phyloP scores from a whole-genome alignment of 2,888 invertebrate genomes.

The Heliconius hortense region DNA sequence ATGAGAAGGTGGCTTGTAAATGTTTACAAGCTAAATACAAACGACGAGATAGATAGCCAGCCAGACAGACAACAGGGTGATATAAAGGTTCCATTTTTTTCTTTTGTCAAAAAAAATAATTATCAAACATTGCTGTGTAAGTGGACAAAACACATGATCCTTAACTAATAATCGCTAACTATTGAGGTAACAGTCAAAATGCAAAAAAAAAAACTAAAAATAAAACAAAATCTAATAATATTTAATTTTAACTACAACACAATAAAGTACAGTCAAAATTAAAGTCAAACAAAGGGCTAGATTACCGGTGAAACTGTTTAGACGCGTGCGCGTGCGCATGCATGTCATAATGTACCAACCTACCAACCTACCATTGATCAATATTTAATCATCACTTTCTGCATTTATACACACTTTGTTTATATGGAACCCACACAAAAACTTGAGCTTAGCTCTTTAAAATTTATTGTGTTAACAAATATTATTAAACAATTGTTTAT shows the following conservation, averaged over 20 bases:
- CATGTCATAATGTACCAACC: slow-evolving; percentile 30
- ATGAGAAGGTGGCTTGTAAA: neutral
- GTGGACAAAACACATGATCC: too few species aligned
- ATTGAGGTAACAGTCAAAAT: neutral
- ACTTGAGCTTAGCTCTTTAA: neutral
- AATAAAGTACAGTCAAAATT: slow-evolving; percentile 34
- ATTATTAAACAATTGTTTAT: too few species aligned
- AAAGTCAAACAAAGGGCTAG: slow-evolving; percentile 50
- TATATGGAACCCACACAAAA: neutral
- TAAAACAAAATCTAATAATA: neutral
- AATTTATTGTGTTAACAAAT: neutral
- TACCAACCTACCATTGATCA: slow-evolving; percentile 21
- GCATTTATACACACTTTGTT: slow-evolving; percentile 32
- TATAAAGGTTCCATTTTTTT: too few species aligned
- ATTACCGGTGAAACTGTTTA: slow-evolving; percentile 53
- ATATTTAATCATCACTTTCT: slow-evolving; percentile 33
- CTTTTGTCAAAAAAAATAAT: too few species aligned
- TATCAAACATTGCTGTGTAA: too few species aligned
- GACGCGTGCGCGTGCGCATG: slow-evolving; percentile 37
- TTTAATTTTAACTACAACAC: slow-evolving; percentile 15
- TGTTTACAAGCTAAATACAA: too few species aligned
- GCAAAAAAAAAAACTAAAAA: neutral
- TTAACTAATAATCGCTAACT: neutral
- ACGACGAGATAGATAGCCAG: too few species aligned
- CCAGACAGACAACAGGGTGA: too few species aligned